phyloP scores from a whole-genome alignment of 2,888 invertebrate species.

The Ommatoiulus sabulosus region DNA sequence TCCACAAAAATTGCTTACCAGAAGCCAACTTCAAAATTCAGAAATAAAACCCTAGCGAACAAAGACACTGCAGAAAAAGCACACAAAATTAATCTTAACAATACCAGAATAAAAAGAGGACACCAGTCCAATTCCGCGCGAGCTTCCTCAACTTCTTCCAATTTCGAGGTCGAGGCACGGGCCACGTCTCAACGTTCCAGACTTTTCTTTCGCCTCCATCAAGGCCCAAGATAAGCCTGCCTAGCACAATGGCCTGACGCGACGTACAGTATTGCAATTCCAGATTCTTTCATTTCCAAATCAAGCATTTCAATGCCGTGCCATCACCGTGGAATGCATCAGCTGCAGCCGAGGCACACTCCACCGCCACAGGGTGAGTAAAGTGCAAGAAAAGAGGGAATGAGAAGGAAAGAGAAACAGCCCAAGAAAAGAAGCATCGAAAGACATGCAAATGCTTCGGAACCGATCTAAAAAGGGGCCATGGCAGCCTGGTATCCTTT shows the following conservation, averaged over 20 bases:
- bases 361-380: no score
- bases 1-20: no score
- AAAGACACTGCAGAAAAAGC: no score
- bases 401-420: not conserved
- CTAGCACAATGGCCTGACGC: not conserved
- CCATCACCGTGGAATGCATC: not conserved
- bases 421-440: not conserved
- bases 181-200: no score
- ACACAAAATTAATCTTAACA: no score
- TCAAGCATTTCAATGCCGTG: not conserved
- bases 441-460: not conserved
- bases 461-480: not conserved
- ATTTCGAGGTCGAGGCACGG: not conserved
- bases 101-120: not conserved
- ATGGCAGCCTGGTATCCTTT: not conserved
- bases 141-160: not conserved
- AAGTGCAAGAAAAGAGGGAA: not conserved
- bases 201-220: no score
- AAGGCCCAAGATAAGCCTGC: not conserved
- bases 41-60: no score
- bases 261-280: not conserved
- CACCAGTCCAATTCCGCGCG: not conserved
- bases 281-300: not conserved
- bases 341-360: not conserved
- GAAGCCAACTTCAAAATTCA: no score